Evolutionary conservation across 1,140 invertebrate genomes (phyloP).

Genomic region (Cydia pomonella): DNA sequence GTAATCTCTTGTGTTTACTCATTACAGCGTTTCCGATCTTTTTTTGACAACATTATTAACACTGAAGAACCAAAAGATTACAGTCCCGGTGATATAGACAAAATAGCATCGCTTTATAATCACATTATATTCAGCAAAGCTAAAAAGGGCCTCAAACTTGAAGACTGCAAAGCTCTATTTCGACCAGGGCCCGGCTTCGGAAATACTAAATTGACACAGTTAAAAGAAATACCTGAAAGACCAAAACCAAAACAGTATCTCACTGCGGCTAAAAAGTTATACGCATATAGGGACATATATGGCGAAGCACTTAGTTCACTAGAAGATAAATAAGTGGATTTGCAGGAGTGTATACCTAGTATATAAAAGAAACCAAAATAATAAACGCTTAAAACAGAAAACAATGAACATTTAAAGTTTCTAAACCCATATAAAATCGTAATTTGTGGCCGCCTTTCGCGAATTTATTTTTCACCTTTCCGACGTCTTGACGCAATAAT

Average conservation of each 20-base stretch:
- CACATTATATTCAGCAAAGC: not conserved
- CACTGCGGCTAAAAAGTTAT: not conserved
- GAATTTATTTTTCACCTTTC: too few relatives aligned
- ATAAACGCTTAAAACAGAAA: too few relatives aligned
- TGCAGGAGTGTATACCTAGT: too few relatives aligned
- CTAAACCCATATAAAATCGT: too few relatives aligned
- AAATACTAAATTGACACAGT: not conserved
- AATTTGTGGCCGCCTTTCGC: too few relatives aligned
- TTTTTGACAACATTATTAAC: too few relatives aligned
- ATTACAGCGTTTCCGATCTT: too few relatives aligned
- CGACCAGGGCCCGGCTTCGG: not conserved
- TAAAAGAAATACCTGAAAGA: not conserved
- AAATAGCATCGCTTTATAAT: slow-evolving; percentile 31
- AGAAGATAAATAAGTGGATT: not conserved
- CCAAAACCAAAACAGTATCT: not conserved
- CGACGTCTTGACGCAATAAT: too few relatives aligned
- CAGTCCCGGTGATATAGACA: not conserved
- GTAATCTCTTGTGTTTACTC: too few relatives aligned
- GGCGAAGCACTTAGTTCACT: not conserved
- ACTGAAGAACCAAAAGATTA: not conserved
- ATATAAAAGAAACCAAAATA: too few relatives aligned
- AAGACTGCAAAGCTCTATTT: not conserved
- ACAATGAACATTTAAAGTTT: too few relatives aligned
- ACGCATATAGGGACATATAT: not conserved
- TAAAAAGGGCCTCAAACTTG: not conserved